Conservation (phyloP, 1,140 invertebrate genomes). For the Oedothorax gibbosus region DNA sequence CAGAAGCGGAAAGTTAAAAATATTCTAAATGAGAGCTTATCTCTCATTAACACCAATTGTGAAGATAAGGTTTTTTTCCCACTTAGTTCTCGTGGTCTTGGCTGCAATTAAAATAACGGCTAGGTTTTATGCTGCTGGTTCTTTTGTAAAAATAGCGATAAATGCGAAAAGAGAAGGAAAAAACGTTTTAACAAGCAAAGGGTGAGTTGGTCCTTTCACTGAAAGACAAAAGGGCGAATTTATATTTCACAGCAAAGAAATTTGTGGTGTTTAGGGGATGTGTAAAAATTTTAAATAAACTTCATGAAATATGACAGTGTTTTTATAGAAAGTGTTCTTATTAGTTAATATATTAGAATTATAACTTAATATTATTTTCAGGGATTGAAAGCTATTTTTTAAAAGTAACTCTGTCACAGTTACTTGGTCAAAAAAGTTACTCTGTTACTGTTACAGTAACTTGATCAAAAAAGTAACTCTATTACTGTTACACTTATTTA, state of each 20-base stretch:
- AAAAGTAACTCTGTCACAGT: too few species aligned
- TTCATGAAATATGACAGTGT: too few species aligned
- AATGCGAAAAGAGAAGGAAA: conserved; percentile 30
- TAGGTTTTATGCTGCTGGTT: conserved; percentile 38
- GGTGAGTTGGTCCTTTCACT: conserved; percentile 49
- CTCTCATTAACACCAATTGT: conserved; percentile 58
- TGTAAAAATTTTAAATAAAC: conserved; percentile 4
- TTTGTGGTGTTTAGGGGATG: conserved; percentile 4
- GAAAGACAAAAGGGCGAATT: conserved; percentile 45
- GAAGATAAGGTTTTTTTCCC: conserved; percentile 31
- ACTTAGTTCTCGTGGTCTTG: background rate
- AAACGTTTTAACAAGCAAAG: conserved; percentile 55
- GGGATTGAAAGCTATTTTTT: too few species aligned
- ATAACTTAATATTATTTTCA: too few species aligned
- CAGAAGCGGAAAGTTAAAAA: conserved; percentile 38
- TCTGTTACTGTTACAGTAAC: too few species aligned
- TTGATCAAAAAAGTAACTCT: too few species aligned
- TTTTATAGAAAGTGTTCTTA: too few species aligned
- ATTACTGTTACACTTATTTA: too few species aligned
- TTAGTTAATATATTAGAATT: too few species aligned
- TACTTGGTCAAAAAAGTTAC: too few species aligned
- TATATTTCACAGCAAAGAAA: conserved; percentile 52
- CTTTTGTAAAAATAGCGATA: conserved; percentile 58
- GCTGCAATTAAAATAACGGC: conserved; percentile 43
- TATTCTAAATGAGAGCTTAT: conserved; percentile 53